These are phyloP conservation scores for Chiloscyllium plagiosum DNA, from an alignment of 2,113 vertebrate species.

Conservation along the genomic window DNA sequence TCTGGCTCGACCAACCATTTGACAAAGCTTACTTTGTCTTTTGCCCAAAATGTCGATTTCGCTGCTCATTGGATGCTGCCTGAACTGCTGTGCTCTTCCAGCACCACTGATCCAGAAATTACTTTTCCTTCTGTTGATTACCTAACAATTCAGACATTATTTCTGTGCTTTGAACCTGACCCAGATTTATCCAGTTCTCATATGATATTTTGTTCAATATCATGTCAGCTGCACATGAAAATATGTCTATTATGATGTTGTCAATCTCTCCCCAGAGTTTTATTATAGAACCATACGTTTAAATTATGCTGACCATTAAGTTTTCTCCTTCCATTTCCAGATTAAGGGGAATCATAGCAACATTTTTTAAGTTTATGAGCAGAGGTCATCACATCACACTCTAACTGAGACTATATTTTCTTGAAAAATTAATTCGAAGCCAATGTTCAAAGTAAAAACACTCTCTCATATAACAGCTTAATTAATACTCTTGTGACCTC, in stretches of 20 bases:
- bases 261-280: slow-evolving; percentile 2
- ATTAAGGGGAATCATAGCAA: not conserved
- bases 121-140: not conserved
- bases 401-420: not conserved
- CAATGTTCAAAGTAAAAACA: not conserved
- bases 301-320: not conserved
- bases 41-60: no score
- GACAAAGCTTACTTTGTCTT: not conserved
- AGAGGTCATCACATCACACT: not conserved
- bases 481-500: not conserved
- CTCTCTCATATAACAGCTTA: not conserved
- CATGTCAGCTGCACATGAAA: not conserved
- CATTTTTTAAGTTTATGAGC: not conserved
- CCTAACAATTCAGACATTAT: not conserved
- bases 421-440: not conserved
- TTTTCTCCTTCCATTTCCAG: not conserved
- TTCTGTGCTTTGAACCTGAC: not conserved
- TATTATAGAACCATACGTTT: not conserved
- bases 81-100: no score
- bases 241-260: not conserved
- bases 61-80: no score
- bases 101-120: no score
- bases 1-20: not conserved
- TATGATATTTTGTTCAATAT: not conserved
- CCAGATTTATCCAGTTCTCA: not conserved